Base-by-base conservation (phyloP, 2,888 invertebrate genomes). In the Leucoptera coffeella region DNA sequence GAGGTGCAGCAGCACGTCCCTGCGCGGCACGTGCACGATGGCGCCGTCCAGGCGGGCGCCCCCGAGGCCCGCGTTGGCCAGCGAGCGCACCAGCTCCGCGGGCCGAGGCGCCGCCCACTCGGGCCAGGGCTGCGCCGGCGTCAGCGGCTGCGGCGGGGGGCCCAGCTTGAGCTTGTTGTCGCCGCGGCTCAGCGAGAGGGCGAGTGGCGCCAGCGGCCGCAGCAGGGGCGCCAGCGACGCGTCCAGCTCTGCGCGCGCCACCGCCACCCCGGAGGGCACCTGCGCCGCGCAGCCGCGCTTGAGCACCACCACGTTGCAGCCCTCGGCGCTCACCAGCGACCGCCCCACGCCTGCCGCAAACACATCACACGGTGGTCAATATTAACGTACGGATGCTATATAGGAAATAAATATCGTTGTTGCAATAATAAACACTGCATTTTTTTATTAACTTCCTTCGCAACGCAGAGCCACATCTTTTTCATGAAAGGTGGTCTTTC, bases 1-100 rank as follows among this genome's bases (percentile, higher is more conserved):
- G 35, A 94, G 81, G 61, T 89, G 88, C 40, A 95, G 87, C 23
- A 88, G 71, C 21, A 89, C 87, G 54, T 92, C 92, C 55, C 90
- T 89, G 28, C 85, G 77, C 62, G 90, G 85, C 74, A 93, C 73
- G 58, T 88, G 85, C 48, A 94, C 83, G 37, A 88, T 85, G 39
- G 82, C 77, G 29, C 83, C 84, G 33, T 87, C 85, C 30, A 38
- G 40, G 30, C 39, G 39, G 20, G 82, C 82, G 26, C 20, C 1
- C 83, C 80, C 26, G 37, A 54, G 45, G 31, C 92, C 92, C 59
- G 88, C 87, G 53, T 87, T 83, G 25, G 77, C 74, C 26, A 93
- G 69, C 45, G 82, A 83, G 36, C 83, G 81, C 40, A 88, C 75
- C 47, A 93, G 80, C 46, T 84, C 78, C 32, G 42, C 23, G 38